Conservation (phyloP, 92 coral and sea anemone genomes). For the Diadumene lineata region DNA sequence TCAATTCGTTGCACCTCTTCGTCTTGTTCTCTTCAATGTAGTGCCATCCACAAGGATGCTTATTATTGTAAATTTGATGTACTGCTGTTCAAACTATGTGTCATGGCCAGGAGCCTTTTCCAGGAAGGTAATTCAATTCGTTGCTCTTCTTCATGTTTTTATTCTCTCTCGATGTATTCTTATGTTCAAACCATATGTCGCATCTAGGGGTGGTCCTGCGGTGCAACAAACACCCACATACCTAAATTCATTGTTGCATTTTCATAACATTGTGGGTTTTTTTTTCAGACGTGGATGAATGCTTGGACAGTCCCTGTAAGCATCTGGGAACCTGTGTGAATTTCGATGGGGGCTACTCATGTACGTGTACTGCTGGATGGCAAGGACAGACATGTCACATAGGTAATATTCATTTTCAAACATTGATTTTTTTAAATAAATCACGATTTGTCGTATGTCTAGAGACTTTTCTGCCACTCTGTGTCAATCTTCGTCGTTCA, state of each 20-base stretch:
- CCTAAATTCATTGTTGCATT: background rate
- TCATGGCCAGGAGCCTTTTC: background rate
- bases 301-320: background rate
- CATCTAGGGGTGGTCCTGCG: background rate
- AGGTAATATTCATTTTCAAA: constrained; percentile 4
- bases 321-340: constrained; percentile 20
- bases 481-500: too few relatives aligned
- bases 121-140: constrained; percentile 21
- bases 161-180: too few relatives aligned
- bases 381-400: constrained; percentile 9
- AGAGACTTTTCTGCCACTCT: too few relatives aligned
- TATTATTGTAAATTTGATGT: too few relatives aligned
- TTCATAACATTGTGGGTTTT: constrained; percentile 8
- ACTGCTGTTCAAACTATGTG: background rate
- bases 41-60: too few relatives aligned
- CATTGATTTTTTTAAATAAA: too few relatives aligned
- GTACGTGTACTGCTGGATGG: constrained; percentile 14
- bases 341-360: constrained; percentile 14
- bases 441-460: too few relatives aligned
- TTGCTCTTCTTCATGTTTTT: background rate
- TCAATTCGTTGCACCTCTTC: background rate
- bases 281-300: constrained; percentile 32
- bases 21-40: too few relatives aligned
- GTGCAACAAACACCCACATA: background rate
- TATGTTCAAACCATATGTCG: too few relatives aligned